phyloP scores from a whole-genome alignment of 2,888 invertebrate genomes.

The Netelia inedita region DNA sequence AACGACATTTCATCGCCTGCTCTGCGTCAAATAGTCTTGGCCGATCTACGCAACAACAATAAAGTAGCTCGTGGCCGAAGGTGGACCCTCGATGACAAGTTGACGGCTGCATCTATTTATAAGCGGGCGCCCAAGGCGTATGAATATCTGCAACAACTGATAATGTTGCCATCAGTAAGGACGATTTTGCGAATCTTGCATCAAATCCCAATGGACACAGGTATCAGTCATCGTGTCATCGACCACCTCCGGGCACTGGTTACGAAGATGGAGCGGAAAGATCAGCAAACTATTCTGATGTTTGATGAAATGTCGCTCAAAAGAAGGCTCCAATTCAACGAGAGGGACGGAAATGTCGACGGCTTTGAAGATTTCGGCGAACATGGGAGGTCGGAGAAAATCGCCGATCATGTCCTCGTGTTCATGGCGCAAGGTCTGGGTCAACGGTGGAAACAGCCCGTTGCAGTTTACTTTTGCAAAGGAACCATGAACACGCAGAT shows the following conservation, averaged over 20 bases:
- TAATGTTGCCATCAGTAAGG: slow-evolving; percentile 6
- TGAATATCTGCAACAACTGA: slow-evolving; percentile 21
- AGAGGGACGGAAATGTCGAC: neutral
- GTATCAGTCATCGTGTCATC: neutral
- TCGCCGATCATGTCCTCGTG: slow-evolving; percentile 32
- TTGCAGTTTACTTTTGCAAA: slow-evolving; percentile 30
- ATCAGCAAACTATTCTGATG: slow-evolving; percentile 7
- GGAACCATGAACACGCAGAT: neutral
- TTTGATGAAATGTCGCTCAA: slow-evolving; percentile 44
- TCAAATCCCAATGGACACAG: slow-evolving; percentile 4
- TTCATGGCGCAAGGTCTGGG: slow-evolving; percentile 9
- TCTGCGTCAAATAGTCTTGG: too few species aligned
- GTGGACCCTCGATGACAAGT: slow-evolving; percentile 9
- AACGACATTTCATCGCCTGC: too few species aligned
- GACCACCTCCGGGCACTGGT: neutral
- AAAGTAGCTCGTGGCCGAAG: neutral
- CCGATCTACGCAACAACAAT: too few species aligned
- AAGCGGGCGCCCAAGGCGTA: slow-evolving; percentile 37
- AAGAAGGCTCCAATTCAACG: slow-evolving; percentile 7
- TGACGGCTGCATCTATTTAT: slow-evolving; percentile 1
- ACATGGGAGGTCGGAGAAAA: neutral
- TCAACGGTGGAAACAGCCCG: neutral
- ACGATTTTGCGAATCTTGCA: slow-evolving; percentile 16
- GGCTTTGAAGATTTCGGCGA: slow-evolving; percentile 41
- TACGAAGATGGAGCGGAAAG: neutral